Percentiles rank a stretch among this genome's conserved stretches.
Conservation (phyloP, 2,113 vertebrate species). For the Oplegnathus fasciatus region DNA sequence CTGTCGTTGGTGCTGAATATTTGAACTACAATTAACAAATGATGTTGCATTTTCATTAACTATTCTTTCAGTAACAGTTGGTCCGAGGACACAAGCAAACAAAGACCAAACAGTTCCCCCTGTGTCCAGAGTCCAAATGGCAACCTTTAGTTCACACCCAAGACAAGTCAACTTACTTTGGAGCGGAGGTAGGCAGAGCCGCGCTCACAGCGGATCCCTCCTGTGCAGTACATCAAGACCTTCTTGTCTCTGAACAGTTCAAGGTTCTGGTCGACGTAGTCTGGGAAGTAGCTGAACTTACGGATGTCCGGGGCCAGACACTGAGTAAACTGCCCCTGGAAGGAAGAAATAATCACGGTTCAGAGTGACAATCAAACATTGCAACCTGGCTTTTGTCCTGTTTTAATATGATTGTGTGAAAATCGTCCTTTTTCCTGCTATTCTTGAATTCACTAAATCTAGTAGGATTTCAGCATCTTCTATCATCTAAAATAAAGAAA, state of each 20-base stretch:
- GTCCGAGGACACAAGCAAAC: neutral
- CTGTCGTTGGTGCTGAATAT: neutral
- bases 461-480: neutral
- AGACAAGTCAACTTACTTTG: slow-evolving; percentile 84
- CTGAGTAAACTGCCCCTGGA: slow-evolving; percentile 91
- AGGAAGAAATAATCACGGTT: neutral
- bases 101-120: neutral
- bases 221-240: slow-evolving; percentile 98
- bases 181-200: slow-evolving; percentile 95
- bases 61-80: neutral
- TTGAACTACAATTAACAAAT: neutral
- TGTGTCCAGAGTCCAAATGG: too few relatives aligned
- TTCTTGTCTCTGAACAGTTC: slow-evolving; percentile 93
- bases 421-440: neutral
- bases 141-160: neutral
- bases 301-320: slow-evolving; percentile 96
- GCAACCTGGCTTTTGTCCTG: neutral
- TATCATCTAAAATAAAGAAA: too few relatives aligned
- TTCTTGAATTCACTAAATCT: neutral
- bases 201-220: slow-evolving; percentile 96
- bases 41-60: too few relatives aligned
- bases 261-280: slow-evolving; percentile 93
- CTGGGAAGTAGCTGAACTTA: slow-evolving; percentile 99
- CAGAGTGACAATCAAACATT: neutral
- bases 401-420: neutral